Percentiles rank a stretch among this genome's conserved stretches.
phyloP scores from a whole-genome alignment of 2,888 invertebrate species.

The Nomada fabriciana region DNA sequence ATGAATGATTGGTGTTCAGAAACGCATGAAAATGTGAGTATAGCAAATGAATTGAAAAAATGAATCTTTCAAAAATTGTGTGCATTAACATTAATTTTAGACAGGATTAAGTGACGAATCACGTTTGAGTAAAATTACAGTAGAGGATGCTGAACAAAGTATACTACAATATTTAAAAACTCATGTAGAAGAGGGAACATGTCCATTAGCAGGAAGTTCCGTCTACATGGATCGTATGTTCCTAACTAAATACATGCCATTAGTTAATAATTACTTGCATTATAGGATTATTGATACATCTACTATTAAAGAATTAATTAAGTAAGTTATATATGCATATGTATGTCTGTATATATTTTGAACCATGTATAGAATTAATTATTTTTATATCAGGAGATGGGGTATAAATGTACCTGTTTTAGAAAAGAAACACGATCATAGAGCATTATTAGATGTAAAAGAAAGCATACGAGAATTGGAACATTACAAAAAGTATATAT shows the following conservation, averaged over 20 bases:
- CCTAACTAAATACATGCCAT: constrained; percentile 93
- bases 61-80: not conserved
- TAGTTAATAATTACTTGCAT: constrained; percentile 91
- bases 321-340: constrained; percentile 69
- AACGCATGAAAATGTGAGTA: constrained; percentile 91
- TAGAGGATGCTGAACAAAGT: constrained; percentile 89
- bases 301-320: constrained; percentile 92
- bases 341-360: not conserved
- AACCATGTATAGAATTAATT: not conserved
- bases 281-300: constrained; percentile 97
- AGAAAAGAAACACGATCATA: constrained; percentile 85
- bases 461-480: constrained; percentile 94
- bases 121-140: constrained; percentile 88
- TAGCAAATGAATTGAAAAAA: not conserved
- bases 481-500: constrained; percentile 87
- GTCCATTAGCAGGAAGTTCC: constrained; percentile 95
- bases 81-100: constrained; percentile 75
- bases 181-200: constrained; percentile 85
- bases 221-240: constrained; percentile 95
- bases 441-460: constrained; percentile 92
- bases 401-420: constrained; percentile 87
- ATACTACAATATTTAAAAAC: constrained; percentile 90
- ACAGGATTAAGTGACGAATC: constrained; percentile 93
- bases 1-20: constrained; percentile 95
- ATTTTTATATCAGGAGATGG: constrained; percentile 87